Percentiles rank a stretch among this genome's conserved stretches.
These are phyloP conservation scores for Condylura cristata DNA, from an alignment of 2,113 vertebrate genomes.

Conservation along the genomic window DNA sequence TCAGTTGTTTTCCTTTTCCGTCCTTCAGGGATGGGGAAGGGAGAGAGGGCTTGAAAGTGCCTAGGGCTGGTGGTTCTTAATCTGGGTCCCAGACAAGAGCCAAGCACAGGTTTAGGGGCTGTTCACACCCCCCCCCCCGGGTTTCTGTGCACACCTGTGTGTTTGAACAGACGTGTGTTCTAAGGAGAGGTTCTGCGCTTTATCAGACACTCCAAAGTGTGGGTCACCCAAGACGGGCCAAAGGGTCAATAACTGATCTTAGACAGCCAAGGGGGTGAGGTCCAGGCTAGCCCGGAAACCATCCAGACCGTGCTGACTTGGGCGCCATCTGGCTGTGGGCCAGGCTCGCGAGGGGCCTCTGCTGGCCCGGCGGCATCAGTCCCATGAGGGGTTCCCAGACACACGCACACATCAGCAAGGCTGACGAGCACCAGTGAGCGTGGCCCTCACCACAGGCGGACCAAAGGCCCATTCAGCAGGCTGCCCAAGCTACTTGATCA, in stretches of 20 bases:
- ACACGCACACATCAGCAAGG: not conserved
- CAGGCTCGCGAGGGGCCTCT: not conserved
- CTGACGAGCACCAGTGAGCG: not conserved
- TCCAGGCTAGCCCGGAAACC: not conserved
- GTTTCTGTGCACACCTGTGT: not conserved
- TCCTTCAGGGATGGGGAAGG: no score
- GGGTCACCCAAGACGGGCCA: not conserved
- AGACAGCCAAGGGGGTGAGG: not conserved
- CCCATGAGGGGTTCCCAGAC: not conserved
- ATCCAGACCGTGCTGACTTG: not conserved
- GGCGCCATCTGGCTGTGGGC: not conserved
- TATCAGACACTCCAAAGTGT: not conserved
- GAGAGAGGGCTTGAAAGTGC: not conserved
- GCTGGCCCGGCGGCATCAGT: not conserved
- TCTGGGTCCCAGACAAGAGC: not conserved
- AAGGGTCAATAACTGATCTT: not conserved
- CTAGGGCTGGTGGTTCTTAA: not conserved
- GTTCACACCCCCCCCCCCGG: not conserved
- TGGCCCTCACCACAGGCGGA: no score
- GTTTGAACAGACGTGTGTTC: not conserved
- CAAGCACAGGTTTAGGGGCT: not conserved
- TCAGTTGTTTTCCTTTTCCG: not conserved
- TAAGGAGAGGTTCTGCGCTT: not conserved
- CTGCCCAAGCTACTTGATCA: not conserved
- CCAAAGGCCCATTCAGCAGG: not conserved